Evolutionary conservation across 2,888 invertebrate genomes (phyloP), one percentile per base, ranked within the genome.

Genomic region (Galerucella pusilla): DNA sequence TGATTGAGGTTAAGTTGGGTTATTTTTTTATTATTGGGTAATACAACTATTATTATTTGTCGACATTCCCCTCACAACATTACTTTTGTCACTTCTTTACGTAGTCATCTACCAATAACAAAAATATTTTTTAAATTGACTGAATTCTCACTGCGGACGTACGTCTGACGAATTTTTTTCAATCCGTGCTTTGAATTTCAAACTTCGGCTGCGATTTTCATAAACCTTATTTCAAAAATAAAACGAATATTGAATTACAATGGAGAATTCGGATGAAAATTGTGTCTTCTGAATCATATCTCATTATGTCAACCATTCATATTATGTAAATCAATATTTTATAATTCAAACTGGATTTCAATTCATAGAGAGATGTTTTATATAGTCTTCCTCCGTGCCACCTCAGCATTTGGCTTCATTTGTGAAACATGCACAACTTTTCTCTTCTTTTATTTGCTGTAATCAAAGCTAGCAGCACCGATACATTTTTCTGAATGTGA

Each of bases 291-390:
- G 68, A 68, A 68, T 68, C 59, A 59, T 59, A 60, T 68, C 68
- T 68, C 68, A 68, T 59, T 68, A 68, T 68, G 42, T 42, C 45
- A 42, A 28, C 59, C 59, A 59, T 68, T 68, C 68, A 59, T 42
- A 68, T 45, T 68, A 68, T 68, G 68, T 59, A 68, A 68, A 68
- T 68, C 59, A 68, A 68, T 59, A 68, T 59, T 68, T 68, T 68
- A 68, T 59, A 59, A 68, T 68, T 49, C 28, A 35, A 61, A 25
- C 25, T n/a, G 61, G n/a, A 61, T 61, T 61, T 61, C 61, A 61
- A 61, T 61, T 61, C 35, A 20, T 35, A 35, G 12, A n/a, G 61
- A 35, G n/a, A 61, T 35, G 28, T 61, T 61, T 35, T 61, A 35
- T 61, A 61, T 61, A 14, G 59, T 25, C 14, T 28, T 49, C 1